Percentiles rank a stretch among this genome's conserved stretches.
Evolutionary conservation across 2,113 vertebrate genomes (phyloP).

Genomic region (Mirounga angustirostris): DNA sequence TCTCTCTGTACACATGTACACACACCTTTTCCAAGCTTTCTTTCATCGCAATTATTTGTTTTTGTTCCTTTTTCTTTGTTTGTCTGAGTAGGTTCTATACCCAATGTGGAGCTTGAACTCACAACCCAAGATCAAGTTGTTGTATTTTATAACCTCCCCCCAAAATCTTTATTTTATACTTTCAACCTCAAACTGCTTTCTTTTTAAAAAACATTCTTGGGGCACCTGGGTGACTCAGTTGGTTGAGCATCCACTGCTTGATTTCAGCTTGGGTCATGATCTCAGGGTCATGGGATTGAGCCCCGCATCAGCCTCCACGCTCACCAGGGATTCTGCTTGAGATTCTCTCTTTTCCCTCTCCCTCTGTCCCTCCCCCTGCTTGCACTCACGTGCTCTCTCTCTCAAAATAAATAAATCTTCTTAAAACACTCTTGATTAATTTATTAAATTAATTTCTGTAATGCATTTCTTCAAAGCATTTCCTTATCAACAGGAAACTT

Average conservation of each 20-base stretch:
- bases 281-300: not conserved
- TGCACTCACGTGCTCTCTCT: not conserved
- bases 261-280: not conserved
- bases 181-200: not conserved
- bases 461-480: not conserved
- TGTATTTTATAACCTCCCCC: not conserved
- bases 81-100: not conserved
- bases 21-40: not conserved
- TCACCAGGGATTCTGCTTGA: not conserved
- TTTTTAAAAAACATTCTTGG: not conserved
- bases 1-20: not conserved
- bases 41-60: not conserved
- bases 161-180: not conserved
- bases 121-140: not conserved
- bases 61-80: not conserved
- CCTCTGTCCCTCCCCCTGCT: not conserved
- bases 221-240: not conserved
- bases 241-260: not conserved
- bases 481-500: not conserved
- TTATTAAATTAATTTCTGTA: not conserved
- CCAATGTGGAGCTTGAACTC: not conserved
- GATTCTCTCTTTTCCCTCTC: not conserved
- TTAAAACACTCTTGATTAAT: not conserved
- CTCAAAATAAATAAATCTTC: not conserved
- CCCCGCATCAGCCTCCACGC: too few relatives aligned